Conservation (phyloP, 1,140 invertebrate genomes). For the Pseudomyrmex flavicornis region DNA sequence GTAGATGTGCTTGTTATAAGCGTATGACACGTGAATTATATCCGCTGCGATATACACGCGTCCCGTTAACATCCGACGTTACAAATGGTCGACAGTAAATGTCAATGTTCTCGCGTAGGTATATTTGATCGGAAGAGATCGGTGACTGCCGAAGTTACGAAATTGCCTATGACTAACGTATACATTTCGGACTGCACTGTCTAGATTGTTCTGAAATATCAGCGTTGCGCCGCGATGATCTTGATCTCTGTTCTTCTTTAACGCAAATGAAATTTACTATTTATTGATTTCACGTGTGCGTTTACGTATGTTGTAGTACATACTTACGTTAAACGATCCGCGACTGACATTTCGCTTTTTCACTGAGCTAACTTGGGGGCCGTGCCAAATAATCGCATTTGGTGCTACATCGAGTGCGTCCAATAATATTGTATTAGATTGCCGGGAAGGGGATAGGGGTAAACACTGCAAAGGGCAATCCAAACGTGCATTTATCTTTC, state of each 20-base stretch:
- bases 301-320: background rate
- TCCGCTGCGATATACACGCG: background rate
- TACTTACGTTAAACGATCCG: background rate
- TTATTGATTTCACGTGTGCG: background rate
- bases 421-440: slow-evolving; percentile 52
- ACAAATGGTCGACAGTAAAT: slow-evolving; percentile 6
- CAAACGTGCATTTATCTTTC: slow-evolving; percentile 50
- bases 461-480: slow-evolving; percentile 34
- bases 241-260: background rate
- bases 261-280: background rate
- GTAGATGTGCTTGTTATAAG: slow-evolving; percentile 14
- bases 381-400: slow-evolving; percentile 25
- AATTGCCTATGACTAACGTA: slow-evolving; percentile 29
- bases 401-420: slow-evolving; percentile 9
- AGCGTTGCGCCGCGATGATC: background rate
- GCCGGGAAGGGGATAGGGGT: no score
- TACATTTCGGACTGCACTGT: background rate
- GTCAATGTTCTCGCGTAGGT: slow-evolving; percentile 5
- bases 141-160: background rate
- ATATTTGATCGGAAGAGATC: background rate
- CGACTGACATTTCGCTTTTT: background rate
- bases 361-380: background rate
- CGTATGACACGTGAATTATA: background rate
- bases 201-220: no score
- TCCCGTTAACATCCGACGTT: slow-evolving; percentile 2